Evolutionary conservation across 2,888 invertebrate species (phyloP), one percentile per base, ranked within the genome.

Genomic region (Hydraecia micacea): DNA sequence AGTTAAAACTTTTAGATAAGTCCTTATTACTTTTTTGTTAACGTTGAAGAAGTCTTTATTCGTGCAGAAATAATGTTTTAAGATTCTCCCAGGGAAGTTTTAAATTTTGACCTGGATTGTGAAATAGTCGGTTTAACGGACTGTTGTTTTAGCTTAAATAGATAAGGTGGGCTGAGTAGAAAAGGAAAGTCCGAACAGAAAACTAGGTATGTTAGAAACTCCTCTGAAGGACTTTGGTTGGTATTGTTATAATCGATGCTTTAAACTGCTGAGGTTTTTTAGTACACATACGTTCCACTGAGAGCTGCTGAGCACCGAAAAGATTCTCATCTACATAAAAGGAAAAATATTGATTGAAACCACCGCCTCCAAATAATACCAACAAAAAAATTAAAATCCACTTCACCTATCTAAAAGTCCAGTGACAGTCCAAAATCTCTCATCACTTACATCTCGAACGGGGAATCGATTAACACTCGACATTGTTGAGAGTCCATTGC

Each of bases 391-490:
- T 15, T 3, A 8, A 25, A 69, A 55, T 46, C 67, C 66, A 75
- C 72, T 80, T 85, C 66, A 80, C 71, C 52, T 62, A 75, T 70
- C 55, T 77, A 76, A 86, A 84, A 73, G 67, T 71, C 85, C 69
- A 70, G 73, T 88, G 86, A 84, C 88, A 88, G 87, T 89, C 79
- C 83, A 84, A 84, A 87, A 89, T 81, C 85, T 87, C 80, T 87
- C 83, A 86, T 82, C 88, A 87, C 86, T 91, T 90, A 91, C 91
- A 91, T 90, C 90, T 90, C 90, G 83, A 84, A 77, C 78, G 84
- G 86, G 86, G 90, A 94, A 94, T 95, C 95, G 95, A 96, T 95
- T 95, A 93, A 93, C 94, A 93, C 94, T 94, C 92, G 87, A 95
- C 91, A 91, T 89, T 90, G 90, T 93, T 90, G 93, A 95, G 94